phyloP scores from a whole-genome alignment of 2,113 vertebrate genomes.

The Benitochromis conjunctus region DNA sequence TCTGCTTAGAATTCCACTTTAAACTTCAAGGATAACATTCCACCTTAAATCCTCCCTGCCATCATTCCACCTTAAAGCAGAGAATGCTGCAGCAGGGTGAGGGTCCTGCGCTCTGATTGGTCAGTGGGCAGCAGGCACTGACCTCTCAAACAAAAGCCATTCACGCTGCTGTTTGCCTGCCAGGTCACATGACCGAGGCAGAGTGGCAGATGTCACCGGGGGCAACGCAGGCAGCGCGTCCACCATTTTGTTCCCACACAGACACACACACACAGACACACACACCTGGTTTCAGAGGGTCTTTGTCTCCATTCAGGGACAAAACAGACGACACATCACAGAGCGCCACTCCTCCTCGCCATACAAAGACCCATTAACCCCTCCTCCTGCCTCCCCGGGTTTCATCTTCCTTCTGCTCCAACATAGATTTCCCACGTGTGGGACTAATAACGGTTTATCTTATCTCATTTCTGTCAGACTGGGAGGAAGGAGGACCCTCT shows the following conservation, averaged over 20 bases:
- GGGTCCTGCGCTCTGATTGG: background rate
- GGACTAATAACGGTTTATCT: too few relatives aligned
- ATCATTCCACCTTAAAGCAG: background rate
- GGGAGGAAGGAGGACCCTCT: background rate
- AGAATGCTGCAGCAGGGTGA: background rate
- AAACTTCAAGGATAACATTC: background rate
- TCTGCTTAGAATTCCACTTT: background rate
- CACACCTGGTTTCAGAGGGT: background rate
- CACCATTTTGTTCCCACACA: background rate
- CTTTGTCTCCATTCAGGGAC: slow-evolving; percentile 66
- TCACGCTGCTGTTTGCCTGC: slow-evolving; percentile 48
- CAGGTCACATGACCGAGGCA: slow-evolving; percentile 53
- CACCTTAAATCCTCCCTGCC: background rate
- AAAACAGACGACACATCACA: slow-evolving; percentile 28
- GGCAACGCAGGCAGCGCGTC: background rate
- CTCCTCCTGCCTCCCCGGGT: background rate
- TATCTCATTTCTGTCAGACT: background rate
- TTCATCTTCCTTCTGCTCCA: background rate
- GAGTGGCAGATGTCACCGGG: slow-evolving; percentile 54
- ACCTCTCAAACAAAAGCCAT: slow-evolving; percentile 64
- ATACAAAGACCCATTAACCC: slow-evolving; percentile 38
- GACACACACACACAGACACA: background rate
- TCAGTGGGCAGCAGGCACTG: background rate
- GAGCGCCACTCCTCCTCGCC: background rate
- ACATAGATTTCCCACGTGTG: too few relatives aligned